Percentiles rank a stretch among this genome's conserved stretches.
Evolutionary conservation across 2,888 invertebrate genomes (phyloP).

Genomic region (Caenorhabditis uteleia): DNA sequence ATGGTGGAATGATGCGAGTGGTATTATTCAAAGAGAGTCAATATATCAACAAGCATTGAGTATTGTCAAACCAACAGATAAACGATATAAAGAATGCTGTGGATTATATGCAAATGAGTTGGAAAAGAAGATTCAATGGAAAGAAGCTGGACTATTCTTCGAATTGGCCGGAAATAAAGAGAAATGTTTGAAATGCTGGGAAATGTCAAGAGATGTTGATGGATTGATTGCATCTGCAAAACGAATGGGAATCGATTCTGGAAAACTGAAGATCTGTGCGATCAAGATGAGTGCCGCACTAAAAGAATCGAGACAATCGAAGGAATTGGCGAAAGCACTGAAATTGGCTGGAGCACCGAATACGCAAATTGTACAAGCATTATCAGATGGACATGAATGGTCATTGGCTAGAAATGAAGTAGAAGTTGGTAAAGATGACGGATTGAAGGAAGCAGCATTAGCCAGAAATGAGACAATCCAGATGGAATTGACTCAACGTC

Average conservation of each 20-base stretch:
- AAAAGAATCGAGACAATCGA: constrained; percentile 12
- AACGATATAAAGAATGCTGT: constrained; percentile 44
- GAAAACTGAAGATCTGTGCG: constrained; percentile 18
- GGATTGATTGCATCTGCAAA: constrained; percentile 15
- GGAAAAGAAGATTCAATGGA: constrained; percentile 36
- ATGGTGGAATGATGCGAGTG: constrained; percentile 25
- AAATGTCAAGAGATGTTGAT: constrained; percentile 30
- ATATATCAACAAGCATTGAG: constrained; percentile 19
- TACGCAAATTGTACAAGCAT: constrained; percentile 12
- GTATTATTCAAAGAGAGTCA: constrained; percentile 22
- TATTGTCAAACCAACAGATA: constrained; percentile 12
- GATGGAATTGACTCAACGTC: constrained; percentile 12
- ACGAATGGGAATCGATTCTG: constrained; percentile 9
- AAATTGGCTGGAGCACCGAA: constrained; percentile 9
- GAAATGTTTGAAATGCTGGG: constrained; percentile 35
- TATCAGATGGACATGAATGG: constrained; percentile 32
- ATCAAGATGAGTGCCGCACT: constrained; percentile 21
- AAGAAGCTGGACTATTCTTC: constrained; percentile 52
- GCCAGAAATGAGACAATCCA: constrained; percentile 5
- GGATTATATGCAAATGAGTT: constrained; percentile 43
- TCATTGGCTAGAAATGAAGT: constrained; percentile 8
- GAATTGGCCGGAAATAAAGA: constrained; percentile 37
- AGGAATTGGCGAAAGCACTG: constrained; percentile 20
- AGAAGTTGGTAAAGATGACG: constrained; percentile 4
- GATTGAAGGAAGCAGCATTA: background rate